Base-by-base conservation (phyloP, 2,797 vertebrate genomes). In the Synanceia verrucosa region DNA sequence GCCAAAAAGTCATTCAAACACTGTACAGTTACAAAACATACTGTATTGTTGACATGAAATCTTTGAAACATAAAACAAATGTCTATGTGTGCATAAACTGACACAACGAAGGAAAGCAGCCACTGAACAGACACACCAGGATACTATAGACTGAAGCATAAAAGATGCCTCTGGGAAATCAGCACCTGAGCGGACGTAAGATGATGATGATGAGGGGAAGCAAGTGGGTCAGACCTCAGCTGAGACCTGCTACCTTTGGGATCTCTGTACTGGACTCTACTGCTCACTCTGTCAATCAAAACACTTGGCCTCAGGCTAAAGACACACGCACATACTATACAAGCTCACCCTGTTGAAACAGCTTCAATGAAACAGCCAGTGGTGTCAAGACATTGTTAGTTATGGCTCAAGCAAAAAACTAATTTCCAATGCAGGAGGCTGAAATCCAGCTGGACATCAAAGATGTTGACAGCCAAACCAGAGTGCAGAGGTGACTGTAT, bases 361-460 rank as follows among this genome's bases (percentile, higher is more conserved):
- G 37, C 44, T 59, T 14, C 21, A 79, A 63, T 37, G 39, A 78
- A 70, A 53, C 55, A 39, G 23, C 23, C 50, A 1, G 50, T 7
- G 2, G 19, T 37, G 68, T 66, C 64, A 33, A 47, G 50, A 51
- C 39, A 9, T 1, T 50, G 53, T 78, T 70, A 21, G 58, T 47
- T 31, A 39, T 29, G 39, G 36, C 33, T 31, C 24, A 18, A 0
- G 13, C 24, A 62, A 48, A 64, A 48, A 5, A n/a, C 53, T 60
- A 0, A 63, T 72, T 81, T 72, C 39, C 12, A 46, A 64, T 48
- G 29, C 70, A 61, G 37, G 41, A 57, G 26, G 24, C 33, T 57
- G 29, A 77, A 73, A 67, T 64, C 51, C 76, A 78, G 70, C 76
- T 77, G 81, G 76, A 73, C 68, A 65, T 66, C 56, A 85, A 58